phyloP scores from a whole-genome alignment of 2,113 vertebrate genomes.

The Rhynchomys soricoides region DNA sequence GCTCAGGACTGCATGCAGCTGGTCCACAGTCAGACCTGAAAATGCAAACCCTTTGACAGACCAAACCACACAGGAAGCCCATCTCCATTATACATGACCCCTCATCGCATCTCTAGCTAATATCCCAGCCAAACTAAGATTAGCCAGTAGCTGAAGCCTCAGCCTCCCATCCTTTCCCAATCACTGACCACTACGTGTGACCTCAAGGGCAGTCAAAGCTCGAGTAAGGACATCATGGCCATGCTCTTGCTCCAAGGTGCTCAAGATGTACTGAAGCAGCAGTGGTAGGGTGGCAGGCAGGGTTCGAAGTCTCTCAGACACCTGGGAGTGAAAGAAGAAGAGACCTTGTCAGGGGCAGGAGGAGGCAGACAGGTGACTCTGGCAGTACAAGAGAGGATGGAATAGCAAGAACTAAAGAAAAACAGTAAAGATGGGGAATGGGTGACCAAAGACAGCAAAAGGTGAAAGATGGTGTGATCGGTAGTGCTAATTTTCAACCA shows the following conservation, averaged over 20 bases:
- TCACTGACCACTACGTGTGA: slow-evolving; percentile 86
- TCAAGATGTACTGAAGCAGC: slow-evolving; percentile 87
- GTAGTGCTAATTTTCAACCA: neutral
- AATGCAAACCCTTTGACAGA: slow-evolving; percentile 30
- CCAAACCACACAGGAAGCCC: neutral
- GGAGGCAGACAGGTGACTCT: neutral
- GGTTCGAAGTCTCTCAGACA: slow-evolving; percentile 83
- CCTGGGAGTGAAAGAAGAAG: slow-evolving; percentile 41
- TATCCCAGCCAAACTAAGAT: neutral
- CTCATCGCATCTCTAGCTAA: neutral
- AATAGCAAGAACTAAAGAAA: neutral
- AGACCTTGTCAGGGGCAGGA: fast-evolving
- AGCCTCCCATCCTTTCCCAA: neutral
- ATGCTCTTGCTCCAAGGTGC: slow-evolving; percentile 87
- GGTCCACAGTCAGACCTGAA: slow-evolving; percentile 89
- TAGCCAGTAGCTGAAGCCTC: neutral
- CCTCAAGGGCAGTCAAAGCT: slow-evolving; percentile 85
- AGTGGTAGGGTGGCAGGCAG: slow-evolving; percentile 88
- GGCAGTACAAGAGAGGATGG: too few relatives aligned
- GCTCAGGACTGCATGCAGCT: slow-evolving; percentile 88
- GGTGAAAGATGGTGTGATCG: neutral
- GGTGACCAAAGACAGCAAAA: neutral
- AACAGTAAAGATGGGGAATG: neutral
- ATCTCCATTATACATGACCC: neutral
- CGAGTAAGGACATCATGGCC: slow-evolving; percentile 82